Base-by-base conservation (phyloP, 92 coral and sea anemone genomes). In the Meandrina meandrites region DNA sequence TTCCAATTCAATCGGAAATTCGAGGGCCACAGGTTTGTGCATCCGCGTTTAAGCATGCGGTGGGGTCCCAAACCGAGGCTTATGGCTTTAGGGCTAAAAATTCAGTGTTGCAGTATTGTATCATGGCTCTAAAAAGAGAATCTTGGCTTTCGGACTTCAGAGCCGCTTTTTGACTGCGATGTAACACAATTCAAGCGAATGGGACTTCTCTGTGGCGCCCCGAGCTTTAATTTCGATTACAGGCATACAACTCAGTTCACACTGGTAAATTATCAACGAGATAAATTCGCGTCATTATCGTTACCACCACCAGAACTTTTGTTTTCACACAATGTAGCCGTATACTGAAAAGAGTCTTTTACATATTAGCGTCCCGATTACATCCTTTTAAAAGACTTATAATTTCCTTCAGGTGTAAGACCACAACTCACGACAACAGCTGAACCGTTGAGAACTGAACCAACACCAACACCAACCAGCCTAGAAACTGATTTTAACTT, bases 401-500 rank as follows among this genome's bases (percentile, higher is more conserved):
- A 28, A 58, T 75, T 51, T 42, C 34, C 57, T 78, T 76, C 64
- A 91, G 93, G 86, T 64, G 76, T 79, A 64, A 72, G 12, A 37
- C 68, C 93, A 22, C 48, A 79, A 28, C 37, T 51, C 35, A 77
- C 83, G 4, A 57, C 76, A 40, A 62, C 82, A 69, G 36, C 67
- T 12, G 35, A 77, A 48, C 64, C 75, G 4, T 15, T 50, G 34
- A 50, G 22, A 27, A 77, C 34, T 28, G 21, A 31, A 75, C 82
- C 88, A 60, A 64, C 68, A 21, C 54, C 40, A 28, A 48, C 36
- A 50, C 80, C 85, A 78, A 73, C 88, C 37, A 75, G 64, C 50
- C 28, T 76, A 32, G 70, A 67, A 28, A 82, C 91, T 9, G 91
- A 76, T 2, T 76, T 60, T 77, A 85, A 85, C 66, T 85, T 85